phyloP scores from a whole-genome alignment of 2,888 invertebrate genomes.

The Drosophila niveifrons region DNA sequence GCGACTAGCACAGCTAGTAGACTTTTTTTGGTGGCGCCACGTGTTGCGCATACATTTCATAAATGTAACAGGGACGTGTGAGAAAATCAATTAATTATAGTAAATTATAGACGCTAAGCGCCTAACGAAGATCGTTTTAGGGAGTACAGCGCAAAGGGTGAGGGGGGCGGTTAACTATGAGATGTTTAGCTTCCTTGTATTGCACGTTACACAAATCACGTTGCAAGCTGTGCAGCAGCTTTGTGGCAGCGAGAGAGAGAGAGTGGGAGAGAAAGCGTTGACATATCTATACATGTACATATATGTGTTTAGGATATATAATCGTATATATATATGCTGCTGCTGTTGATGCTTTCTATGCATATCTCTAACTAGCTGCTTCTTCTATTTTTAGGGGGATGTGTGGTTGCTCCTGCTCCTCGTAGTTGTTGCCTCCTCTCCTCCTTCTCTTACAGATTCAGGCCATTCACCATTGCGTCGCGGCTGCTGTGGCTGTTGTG shows the following conservation, averaged over 20 bases:
- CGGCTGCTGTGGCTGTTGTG: constrained; percentile 49
- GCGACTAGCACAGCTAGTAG: constrained; percentile 49
- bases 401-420: constrained; percentile 14
- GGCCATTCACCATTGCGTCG: constrained; percentile 51
- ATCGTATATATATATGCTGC: background rate
- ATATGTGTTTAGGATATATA: constrained; percentile 9
- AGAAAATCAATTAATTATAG: constrained; percentile 34
- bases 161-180: constrained; percentile 54
- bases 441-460: background rate
- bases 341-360: constrained; percentile 8
- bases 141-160: constrained; percentile 30
- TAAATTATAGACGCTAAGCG: constrained; percentile 64
- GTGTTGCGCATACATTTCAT: constrained; percentile 68
- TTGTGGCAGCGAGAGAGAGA: background rate
- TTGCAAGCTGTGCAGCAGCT: background rate
- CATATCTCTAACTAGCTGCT: constrained; percentile 69
- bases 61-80: constrained; percentile 73
- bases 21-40: constrained; percentile 27
- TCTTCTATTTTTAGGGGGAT: background rate
- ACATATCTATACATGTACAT: constrained; percentile 16
- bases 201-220: constrained; percentile 63
- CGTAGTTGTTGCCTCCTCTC: constrained; percentile 11
- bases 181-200: constrained; percentile 66
- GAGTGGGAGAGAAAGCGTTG: background rate
- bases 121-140: constrained; percentile 57